Evolutionary conservation across 2,888 invertebrate species (phyloP).

Genomic region (Girardia tigrina): DNA sequence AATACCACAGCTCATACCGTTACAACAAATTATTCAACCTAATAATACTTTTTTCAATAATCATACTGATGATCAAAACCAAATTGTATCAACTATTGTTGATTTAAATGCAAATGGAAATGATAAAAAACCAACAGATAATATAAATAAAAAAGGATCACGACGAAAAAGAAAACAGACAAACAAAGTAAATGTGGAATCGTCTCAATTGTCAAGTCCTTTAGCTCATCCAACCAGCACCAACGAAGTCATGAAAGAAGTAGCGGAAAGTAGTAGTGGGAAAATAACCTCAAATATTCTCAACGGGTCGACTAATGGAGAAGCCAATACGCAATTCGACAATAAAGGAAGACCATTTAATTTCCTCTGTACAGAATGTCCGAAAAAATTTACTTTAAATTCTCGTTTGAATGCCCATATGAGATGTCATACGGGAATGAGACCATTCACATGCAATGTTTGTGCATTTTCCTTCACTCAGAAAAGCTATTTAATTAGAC

Average conservation of each 20-base stretch:
- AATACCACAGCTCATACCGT: background rate
- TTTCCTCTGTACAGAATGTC: constrained; percentile 27
- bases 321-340: background rate
- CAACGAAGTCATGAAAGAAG: constrained; percentile 13
- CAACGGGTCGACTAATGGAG: background rate
- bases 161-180: background rate
- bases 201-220: constrained; percentile 5
- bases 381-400: constrained; percentile 20
- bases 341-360: constrained; percentile 21
- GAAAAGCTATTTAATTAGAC: constrained; percentile 26
- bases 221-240: constrained; percentile 5
- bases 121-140: background rate
- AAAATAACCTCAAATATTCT: background rate
- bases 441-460: constrained; percentile 28
- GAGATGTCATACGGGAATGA: constrained; percentile 25
- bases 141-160: background rate
- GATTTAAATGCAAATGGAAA: background rate
- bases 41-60: constrained; percentile 13
- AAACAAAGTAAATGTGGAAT: background rate
- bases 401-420: constrained; percentile 27
- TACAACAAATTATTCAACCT: constrained; percentile 8
- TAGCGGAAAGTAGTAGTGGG: background rate
- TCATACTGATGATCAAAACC: background rate
- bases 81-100: constrained; percentile 12
- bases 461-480: constrained; percentile 30